These are phyloP conservation scores for Drosophila mimetica DNA, from an alignment of 2,888 invertebrate species.

Conservation along the genomic window DNA sequence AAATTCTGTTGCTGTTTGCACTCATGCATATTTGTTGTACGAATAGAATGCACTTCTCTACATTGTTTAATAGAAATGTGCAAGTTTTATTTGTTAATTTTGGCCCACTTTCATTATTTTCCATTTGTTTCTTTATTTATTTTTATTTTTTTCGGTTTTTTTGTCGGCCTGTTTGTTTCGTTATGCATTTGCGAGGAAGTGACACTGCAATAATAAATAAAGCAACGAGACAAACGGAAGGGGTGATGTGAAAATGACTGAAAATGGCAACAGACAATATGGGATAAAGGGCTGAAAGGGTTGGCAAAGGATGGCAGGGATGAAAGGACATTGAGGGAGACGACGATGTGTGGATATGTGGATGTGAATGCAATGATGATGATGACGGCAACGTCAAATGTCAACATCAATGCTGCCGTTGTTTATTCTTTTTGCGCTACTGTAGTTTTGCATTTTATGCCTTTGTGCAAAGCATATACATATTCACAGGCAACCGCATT, in stretches of 20 bases:
- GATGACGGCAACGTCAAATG: constrained; percentile 74
- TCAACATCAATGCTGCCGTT: constrained; percentile 72
- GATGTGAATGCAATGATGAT: constrained; percentile 26
- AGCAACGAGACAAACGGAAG: constrained; percentile 44
- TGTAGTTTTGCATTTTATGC: constrained; percentile 59
- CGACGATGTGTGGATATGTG: constrained; percentile 39
- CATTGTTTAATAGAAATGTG: constrained; percentile 70
- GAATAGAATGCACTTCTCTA: constrained; percentile 63
- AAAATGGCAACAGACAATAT: constrained; percentile 51
- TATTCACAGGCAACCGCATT: constrained; percentile 45
- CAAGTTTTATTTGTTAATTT: constrained; percentile 73
- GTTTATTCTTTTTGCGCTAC: constrained; percentile 41
- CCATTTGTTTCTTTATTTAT: constrained; percentile 1
- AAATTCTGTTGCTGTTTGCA: constrained; percentile 9
- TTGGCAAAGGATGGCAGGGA: constrained; percentile 6
- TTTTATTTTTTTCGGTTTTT: constrained; percentile 6
- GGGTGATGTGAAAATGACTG: constrained; percentile 42
- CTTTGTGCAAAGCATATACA: constrained; percentile 24
- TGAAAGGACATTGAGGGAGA: not conserved
- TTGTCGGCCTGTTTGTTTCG: constrained; percentile 39
- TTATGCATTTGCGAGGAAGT: constrained; percentile 54
- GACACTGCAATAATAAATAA: constrained; percentile 72
- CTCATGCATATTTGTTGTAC: constrained; percentile 34
- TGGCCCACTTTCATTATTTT: constrained; percentile 58
- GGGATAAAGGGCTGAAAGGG: constrained; percentile 42